Conservation (phyloP, 2,797 vertebrate genomes). For the Otolemur crassicaudatus region DNA sequence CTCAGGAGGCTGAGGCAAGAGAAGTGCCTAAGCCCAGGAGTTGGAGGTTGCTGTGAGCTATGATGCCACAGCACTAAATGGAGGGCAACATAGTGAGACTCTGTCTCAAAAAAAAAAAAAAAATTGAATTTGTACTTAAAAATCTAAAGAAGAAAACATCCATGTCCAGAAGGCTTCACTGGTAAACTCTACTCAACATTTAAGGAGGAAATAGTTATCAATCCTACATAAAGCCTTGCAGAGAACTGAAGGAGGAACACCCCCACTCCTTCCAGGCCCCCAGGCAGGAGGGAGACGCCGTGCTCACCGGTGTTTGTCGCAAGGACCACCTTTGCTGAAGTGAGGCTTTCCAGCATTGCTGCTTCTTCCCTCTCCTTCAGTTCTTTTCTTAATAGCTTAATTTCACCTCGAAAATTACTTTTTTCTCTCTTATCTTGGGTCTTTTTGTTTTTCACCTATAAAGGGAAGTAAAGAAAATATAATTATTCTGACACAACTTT, state of each 20-base stretch:
- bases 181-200: fast-evolving
- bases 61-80: no score
- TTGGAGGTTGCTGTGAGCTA: no score
- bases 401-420: conserved; percentile 89
- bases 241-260: fast-evolving
- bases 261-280: fast-evolving
- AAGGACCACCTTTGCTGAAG: conserved; percentile 90
- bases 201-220: no score
- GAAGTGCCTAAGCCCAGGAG: no score
- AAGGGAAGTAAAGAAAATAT: neutral
- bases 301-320: conserved; percentile 95
- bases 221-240: neutral
- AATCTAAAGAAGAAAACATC: neutral
- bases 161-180: neutral
- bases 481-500: fast-evolving
- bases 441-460: conserved; percentile 91
- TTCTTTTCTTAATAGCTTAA: conserved; percentile 93
- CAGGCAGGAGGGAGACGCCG: fast-evolving
- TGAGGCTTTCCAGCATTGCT: conserved; percentile 92
- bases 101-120: no score
- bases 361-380: conserved; percentile 93
- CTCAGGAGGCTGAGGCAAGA: no score
- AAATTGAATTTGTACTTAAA: neutral
- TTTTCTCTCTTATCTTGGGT: conserved; percentile 91
- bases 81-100: no score